Evolutionary conservation across 1,140 invertebrate genomes (phyloP).

Genomic region (Caenorhabditis briggsae): DNA sequence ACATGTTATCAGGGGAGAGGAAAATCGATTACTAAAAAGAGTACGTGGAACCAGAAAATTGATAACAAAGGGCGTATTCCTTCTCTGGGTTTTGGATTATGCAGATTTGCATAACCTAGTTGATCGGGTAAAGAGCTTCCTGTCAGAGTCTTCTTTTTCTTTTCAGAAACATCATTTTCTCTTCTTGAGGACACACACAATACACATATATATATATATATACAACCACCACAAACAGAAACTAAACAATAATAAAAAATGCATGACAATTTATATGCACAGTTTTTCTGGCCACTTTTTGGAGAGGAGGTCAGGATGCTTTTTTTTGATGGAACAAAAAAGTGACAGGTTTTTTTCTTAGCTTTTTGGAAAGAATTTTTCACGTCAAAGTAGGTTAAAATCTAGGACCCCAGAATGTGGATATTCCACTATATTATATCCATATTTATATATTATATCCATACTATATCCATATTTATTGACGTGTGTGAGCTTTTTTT

Average conservation of each 20-base stretch:
- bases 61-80: not conserved
- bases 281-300: not conserved
- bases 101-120: not conserved
- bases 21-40: not conserved
- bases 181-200: not conserved
- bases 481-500: too few relatives aligned
- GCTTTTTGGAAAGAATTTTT: too few relatives aligned
- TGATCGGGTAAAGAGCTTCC: not conserved
- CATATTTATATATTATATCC: too few relatives aligned
- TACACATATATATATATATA: not conserved
- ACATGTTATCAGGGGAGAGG: not conserved
- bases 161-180: not conserved
- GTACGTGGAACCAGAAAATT: not conserved
- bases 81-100: not conserved
- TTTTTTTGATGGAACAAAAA: too few relatives aligned
- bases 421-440: too few relatives aligned
- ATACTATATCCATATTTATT: too few relatives aligned
- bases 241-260: slow-evolving; percentile 46
- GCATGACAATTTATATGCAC: slow-evolving; percentile 47
- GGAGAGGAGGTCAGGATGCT: not conserved
- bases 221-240: not conserved
- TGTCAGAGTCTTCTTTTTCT: not conserved
- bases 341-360: too few relatives aligned
- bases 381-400: too few relatives aligned
- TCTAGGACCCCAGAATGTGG: too few relatives aligned